Conservation (phyloP, 2,113 vertebrate genomes). For the Fulmarus glacialis region DNA sequence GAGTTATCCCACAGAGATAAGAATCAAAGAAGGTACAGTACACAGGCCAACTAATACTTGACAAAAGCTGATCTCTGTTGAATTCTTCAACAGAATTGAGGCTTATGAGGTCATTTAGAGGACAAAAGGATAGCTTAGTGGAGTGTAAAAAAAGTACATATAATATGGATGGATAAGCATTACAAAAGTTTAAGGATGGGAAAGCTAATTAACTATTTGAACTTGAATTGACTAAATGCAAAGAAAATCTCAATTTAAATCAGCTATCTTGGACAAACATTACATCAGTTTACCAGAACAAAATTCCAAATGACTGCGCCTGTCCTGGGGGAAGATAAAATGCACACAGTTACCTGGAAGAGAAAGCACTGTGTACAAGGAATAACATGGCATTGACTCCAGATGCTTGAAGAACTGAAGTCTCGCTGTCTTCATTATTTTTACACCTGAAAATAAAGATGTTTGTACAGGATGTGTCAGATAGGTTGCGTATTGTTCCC, state of each 20-base stretch:
- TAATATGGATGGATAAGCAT: background rate
- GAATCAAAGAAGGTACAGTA: background rate
- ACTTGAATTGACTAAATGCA: background rate
- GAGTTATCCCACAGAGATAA: background rate
- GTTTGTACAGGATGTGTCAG: background rate
- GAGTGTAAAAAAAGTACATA: background rate
- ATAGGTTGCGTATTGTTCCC: background rate
- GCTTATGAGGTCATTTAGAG: background rate
- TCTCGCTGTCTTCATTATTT: background rate
- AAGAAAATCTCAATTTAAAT: background rate
- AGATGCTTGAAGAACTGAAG: background rate
- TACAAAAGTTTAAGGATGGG: background rate
- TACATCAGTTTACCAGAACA: background rate
- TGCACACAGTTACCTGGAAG: conserved; percentile 51
- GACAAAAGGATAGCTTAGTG: background rate
- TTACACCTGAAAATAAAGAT: conserved; percentile 51
- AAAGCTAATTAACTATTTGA: background rate
- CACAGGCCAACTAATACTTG: background rate
- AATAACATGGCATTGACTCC: conserved; percentile 71
- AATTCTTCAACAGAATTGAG: background rate
- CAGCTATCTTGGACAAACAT: background rate
- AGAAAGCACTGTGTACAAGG: conserved; percentile 28
- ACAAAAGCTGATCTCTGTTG: background rate
- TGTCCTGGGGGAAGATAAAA: background rate
- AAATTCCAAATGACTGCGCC: background rate